Conservation (phyloP, 2,888 invertebrate genomes). For the Trissonchulus latispiculum region DNA sequence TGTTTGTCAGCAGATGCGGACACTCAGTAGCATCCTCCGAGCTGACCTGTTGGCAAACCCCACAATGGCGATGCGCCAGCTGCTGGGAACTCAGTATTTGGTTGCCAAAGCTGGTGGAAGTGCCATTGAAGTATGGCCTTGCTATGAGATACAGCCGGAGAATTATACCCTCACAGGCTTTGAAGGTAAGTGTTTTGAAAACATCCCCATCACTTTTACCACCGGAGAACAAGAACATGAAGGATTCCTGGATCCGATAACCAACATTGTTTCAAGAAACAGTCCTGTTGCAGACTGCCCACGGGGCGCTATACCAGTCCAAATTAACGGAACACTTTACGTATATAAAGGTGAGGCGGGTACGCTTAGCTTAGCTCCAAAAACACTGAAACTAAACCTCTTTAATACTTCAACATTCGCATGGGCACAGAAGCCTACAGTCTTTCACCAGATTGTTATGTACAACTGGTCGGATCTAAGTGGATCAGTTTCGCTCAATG, state of each 20-base stretch:
- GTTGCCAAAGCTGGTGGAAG: background rate
- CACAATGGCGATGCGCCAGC: background rate
- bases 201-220: background rate
- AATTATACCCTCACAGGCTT: background rate
- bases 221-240: background rate
- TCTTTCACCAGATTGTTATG: constrained; percentile 11
- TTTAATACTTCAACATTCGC: background rate
- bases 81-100: background rate
- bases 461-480: constrained; percentile 4
- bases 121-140: background rate
- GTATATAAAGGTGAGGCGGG: background rate
- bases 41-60: background rate
- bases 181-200: background rate
- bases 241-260: background rate
- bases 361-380: background rate
- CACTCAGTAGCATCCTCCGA: background rate
- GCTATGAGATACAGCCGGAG: background rate
- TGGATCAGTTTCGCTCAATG: background rate
- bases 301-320: background rate
- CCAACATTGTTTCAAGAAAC: background rate
- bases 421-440: background rate
- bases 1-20: background rate
- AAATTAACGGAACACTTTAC: background rate
- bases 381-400: background rate
- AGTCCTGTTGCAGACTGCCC: background rate